phyloP scores from a whole-genome alignment of 1,140 invertebrate species.

The Zeugodacus cucurbitae region DNA sequence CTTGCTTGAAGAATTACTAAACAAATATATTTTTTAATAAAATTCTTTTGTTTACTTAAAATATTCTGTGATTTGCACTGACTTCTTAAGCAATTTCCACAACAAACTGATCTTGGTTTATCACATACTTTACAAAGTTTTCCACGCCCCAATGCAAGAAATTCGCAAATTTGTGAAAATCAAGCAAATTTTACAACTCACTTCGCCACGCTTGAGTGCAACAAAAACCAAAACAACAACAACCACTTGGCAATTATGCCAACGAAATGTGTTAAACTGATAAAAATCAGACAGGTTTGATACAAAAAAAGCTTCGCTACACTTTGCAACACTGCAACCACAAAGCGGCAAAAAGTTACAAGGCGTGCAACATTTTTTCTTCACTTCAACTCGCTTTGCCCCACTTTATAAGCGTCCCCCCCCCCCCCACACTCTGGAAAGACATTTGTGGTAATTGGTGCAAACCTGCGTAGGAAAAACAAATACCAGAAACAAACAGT shows the following conservation, averaged over 20 bases:
- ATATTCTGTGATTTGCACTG: no score
- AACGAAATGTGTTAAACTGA: slow-evolving; percentile 21
- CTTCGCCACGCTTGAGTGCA: neutral
- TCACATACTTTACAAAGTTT: neutral
- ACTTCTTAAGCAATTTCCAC: no score
- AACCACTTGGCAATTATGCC: neutral
- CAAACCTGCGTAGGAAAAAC: neutral
- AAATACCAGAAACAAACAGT: neutral
- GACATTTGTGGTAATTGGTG: slow-evolving; percentile 11
- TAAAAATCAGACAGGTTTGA: neutral
- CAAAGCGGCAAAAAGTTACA: neutral
- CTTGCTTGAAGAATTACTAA: no score
- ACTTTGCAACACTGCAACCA: neutral
- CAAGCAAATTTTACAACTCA: neutral
- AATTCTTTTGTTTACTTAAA: no score
- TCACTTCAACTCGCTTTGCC: neutral
- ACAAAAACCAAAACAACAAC: neutral
- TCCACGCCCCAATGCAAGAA: neutral
- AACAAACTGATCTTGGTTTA: no score
- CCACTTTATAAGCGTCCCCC: neutral
- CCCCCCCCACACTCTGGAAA: no score
- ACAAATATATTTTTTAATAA: no score
- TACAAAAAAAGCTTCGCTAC: neutral
- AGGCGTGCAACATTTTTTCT: neutral
- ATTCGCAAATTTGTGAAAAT: neutral